Conservation (phyloP, 2,888 invertebrate species). For the Arctia plantaginis region DNA sequence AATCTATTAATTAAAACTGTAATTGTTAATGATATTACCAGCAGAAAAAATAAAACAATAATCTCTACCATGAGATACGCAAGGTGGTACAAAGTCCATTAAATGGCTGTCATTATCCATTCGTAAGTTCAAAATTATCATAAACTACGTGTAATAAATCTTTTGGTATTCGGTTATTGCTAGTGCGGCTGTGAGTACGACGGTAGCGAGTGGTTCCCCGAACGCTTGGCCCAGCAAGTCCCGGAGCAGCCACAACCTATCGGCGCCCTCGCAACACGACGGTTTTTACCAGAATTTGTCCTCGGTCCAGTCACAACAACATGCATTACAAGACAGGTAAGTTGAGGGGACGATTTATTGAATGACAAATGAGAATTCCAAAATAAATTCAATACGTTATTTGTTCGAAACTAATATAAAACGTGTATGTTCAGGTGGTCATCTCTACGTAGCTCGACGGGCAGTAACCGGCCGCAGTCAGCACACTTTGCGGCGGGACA, state of each 20-base stretch:
- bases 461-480: conserved; percentile 80
- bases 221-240: conserved; percentile 78
- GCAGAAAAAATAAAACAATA: no score
- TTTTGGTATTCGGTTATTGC: not conserved
- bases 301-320: conserved; percentile 72
- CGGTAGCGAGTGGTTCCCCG: conserved; percentile 48
- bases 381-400: no score
- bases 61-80: no score
- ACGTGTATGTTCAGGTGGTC: conserved; percentile 74
- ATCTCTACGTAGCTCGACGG: conserved; percentile 87
- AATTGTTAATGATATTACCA: no score
- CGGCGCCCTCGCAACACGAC: conserved; percentile 72
- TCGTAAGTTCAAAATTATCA: not conserved
- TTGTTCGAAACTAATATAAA: not conserved
- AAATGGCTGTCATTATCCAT: no score
- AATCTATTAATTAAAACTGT: no score
- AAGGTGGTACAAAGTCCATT: no score
- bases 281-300: conserved; percentile 90
- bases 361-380: not conserved
- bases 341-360: not conserved
- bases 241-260: conserved; percentile 82
- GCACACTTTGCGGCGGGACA: conserved; percentile 72
- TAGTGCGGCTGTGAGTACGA: conserved; percentile 39
- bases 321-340: conserved; percentile 72
- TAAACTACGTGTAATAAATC: not conserved